Base-by-base conservation (phyloP, 2,113 vertebrate species). In the Limnothrissa miodon region DNA sequence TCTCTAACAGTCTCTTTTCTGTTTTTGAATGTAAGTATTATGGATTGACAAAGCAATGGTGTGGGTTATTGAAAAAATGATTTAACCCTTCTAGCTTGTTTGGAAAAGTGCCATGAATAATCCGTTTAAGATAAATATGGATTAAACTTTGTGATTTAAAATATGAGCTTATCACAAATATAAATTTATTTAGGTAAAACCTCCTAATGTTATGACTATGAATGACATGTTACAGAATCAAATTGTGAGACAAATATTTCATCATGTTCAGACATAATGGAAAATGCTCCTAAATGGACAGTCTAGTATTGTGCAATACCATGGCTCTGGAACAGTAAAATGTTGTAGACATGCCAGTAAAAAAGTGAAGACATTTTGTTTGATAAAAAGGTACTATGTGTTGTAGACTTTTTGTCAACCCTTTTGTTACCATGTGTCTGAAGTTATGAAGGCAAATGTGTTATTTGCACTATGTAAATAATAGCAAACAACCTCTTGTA, bases 391-490 rank as follows among this genome's bases (percentile, higher is more conserved):
- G 90, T 93, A 93, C 88, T 78, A 86, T 88, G 85, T 86, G 83
- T 88, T 79, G 66, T 81, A 84, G 89, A 80, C 74, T 86, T 87
- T 85, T 78, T 86, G 79, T 90, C 89, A 39, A 81, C 80, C 78
- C 74, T 62, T 80, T 53, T 84, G 80, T 80, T 81, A 83, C 78
- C 59, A n/a, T 87, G 78, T 87, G 82, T 88, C 48, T 90, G 29
- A 91, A 95, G 90, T 91, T 95, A 94, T 93, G 95, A 95, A 93
- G 92, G 93, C 94, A 89, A 90, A 87, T 88, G 90, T 92, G 90
- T 95, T 93, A 93, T 97, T 98, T 97, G 96, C 96, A 97, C 97
- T 97, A 95, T 97, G 96, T 97, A 97, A 94, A 97, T 97, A 96
- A 92, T 95, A 95, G 94, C 94, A 90, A 93, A 92, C 86, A 89